phyloP scores from a whole-genome alignment of 2,113 vertebrate species.

The Alligator sinensis region DNA sequence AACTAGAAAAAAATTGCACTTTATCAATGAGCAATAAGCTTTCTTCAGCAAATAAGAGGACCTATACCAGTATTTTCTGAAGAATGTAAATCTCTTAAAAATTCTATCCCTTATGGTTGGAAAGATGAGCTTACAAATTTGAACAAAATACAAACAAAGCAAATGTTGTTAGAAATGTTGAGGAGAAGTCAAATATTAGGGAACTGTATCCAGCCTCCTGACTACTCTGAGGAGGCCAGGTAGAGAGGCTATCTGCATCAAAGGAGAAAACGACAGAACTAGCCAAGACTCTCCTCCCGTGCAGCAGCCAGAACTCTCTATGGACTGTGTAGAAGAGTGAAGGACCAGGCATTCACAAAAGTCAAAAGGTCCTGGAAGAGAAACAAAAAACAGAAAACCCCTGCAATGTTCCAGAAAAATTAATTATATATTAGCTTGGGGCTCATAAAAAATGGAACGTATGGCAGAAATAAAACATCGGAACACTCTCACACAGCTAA shows the following conservation, averaged over 20 bases:
- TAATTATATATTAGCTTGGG: background rate
- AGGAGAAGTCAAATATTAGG: background rate
- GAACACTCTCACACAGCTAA: background rate
- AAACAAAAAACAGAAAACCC: background rate
- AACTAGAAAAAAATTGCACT: too few species aligned
- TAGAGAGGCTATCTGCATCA: background rate
- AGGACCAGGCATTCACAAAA: background rate
- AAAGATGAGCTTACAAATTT: background rate
- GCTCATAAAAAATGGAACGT: background rate
- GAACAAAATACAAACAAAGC: background rate
- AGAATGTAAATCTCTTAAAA: background rate
- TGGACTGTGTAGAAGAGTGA: background rate
- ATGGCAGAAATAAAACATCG: slow-evolving; percentile 1
- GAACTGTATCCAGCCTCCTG: background rate
- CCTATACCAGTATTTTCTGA: background rate
- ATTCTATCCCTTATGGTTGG: background rate
- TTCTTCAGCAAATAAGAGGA: background rate
- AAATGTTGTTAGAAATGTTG: fast-evolving
- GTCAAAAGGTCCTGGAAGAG: background rate
- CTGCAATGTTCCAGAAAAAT: background rate
- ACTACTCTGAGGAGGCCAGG: background rate
- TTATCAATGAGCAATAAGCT: background rate
- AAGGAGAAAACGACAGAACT: background rate
- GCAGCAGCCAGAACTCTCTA: background rate
- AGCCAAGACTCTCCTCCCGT: background rate